Conservation (phyloP, 2,797 vertebrate species). For the Buceros bicornis region DNA sequence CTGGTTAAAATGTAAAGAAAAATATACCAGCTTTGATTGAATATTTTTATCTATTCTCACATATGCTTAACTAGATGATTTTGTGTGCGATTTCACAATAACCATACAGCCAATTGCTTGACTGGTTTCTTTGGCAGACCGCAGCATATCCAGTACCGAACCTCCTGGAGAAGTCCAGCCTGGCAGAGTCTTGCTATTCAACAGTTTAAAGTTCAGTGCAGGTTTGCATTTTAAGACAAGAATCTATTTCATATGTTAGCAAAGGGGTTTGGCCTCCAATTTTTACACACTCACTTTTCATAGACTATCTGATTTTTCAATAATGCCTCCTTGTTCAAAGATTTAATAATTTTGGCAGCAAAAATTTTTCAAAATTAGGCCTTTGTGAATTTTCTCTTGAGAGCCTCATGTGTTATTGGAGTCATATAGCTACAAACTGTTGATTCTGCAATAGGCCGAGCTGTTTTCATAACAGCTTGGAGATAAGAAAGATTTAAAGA, state of each 20-base stretch:
- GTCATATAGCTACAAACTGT: neutral
- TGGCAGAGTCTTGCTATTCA: neutral
- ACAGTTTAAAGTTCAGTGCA: neutral
- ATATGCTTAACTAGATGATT: neutral
- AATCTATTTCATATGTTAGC: neutral
- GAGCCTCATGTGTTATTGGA: neutral
- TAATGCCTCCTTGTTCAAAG: neutral
- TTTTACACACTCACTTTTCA: neutral
- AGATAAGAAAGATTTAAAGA: conserved; percentile 1
- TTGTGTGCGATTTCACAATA: neutral
- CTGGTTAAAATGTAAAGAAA: conserved; percentile 68
- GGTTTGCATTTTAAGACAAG: neutral
- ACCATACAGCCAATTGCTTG: neutral
- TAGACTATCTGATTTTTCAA: neutral
- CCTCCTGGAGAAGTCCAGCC: neutral
- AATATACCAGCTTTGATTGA: neutral
- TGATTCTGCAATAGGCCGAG: neutral
- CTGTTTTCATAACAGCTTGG: neutral
- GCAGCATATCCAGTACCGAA: neutral
- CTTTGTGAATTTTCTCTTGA: conserved; percentile 19
- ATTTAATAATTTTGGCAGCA: neutral
- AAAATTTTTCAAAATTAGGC: neutral
- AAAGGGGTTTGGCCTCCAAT: neutral
- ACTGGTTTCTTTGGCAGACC: neutral
- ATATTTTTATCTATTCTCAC: neutral